Evolutionary conservation across 2,797 vertebrate species (phyloP).

Genomic region (Gambelia wislizenii): DNA sequence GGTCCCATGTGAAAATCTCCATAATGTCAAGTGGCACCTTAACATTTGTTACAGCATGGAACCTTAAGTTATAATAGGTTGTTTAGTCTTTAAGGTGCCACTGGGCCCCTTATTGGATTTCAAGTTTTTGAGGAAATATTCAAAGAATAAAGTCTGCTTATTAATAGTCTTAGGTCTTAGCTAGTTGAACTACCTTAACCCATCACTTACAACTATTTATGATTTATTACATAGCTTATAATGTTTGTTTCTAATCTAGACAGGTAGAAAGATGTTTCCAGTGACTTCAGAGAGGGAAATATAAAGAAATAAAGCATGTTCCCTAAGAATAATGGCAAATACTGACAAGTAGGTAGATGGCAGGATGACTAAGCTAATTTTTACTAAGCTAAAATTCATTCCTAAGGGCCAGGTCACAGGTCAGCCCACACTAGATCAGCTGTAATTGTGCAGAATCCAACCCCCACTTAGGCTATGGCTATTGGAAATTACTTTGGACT

Average conservation of each 20-base stretch:
- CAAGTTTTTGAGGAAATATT: neutral
- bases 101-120: too few relatives aligned
- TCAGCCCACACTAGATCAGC: too few relatives aligned
- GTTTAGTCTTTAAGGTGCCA: too few relatives aligned
- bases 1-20: too few relatives aligned
- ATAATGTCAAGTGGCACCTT: too few relatives aligned
- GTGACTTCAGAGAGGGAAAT: constrained; percentile 29
- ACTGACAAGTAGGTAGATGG: constrained; percentile 44
- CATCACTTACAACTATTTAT: neutral
- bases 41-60: too few relatives aligned
- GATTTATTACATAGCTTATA: constrained; percentile 1
- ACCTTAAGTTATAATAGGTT: too few relatives aligned
- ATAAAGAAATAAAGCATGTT: constrained; percentile 15
- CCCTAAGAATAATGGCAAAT: constrained; percentile 36
- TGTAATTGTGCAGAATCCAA: too few relatives aligned
- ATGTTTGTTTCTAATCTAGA: neutral
- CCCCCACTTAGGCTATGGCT: too few relatives aligned
- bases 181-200: neutral
- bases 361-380: constrained; percentile 16
- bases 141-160: neutral
- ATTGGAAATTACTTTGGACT: too few relatives aligned
- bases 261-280: neutral
- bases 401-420: too few relatives aligned
- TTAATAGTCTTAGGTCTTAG: neutral
- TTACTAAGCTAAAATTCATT: neutral